Evolutionary conservation across 2,888 invertebrate genomes (phyloP), one percentile per base, ranked within the genome.

Genomic region (Himalopsyche kuldschensis): DNA sequence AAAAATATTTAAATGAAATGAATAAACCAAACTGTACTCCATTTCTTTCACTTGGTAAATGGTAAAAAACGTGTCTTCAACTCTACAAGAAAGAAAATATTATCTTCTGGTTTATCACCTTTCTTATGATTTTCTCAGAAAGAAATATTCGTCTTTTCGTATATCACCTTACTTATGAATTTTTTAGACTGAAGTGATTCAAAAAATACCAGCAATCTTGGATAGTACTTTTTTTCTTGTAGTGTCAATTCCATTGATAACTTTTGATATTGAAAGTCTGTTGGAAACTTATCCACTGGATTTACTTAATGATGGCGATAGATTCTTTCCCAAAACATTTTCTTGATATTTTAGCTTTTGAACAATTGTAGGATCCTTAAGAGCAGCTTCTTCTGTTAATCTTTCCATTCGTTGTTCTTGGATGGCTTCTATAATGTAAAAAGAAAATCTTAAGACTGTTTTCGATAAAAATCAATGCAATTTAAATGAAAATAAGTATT

Each of bases 341-440:
- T 93, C 93, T 87, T 93, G 93, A 75, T 95, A 93, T 87, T 93
- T 94, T 15, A 97, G 88, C 88, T 94, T 94, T 79, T 94, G 93
- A 0, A 95, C 94, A 87, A 94, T 92, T 0, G 93, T 93, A 0
- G 94, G 93, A 86, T 93, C 92, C 15, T 91, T 90, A 4, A 88
- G 88, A 0, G 86, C 48, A 15, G 93, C 93, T 27, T 95, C 95
- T 31, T 95, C 95, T 4, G 93, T 89, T 77, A 93, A 89, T 30
- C 97, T 91, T 32, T 96, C 96, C 69, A 93, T 90, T 86, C 97
- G 92, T 87, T 95, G 93, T 86, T 96, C 96, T 89, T 95, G 94
- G 11, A 96, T 93, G 17, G 96, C 93, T 88, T 94, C 95, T 95
- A 89, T 75, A 91, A 91, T 5, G 8, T 32, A 63, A 69, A 75